Evolutionary conservation across 2,797 vertebrate genomes (phyloP).

Genomic region (Apogon talboti): DNA sequence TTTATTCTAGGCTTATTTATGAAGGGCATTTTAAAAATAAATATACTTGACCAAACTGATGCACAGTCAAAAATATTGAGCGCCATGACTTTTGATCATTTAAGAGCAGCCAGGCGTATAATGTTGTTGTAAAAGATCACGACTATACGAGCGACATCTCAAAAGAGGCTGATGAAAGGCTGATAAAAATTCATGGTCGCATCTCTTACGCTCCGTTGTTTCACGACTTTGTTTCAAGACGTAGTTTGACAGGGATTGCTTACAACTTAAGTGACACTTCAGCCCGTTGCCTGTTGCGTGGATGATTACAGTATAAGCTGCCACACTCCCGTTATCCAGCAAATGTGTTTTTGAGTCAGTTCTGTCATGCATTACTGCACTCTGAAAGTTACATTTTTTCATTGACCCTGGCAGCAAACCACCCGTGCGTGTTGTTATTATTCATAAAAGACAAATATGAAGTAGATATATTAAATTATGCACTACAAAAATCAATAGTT

Average conservation of each 20-base stretch:
- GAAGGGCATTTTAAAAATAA: too few relatives aligned
- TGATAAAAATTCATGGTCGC: not conserved
- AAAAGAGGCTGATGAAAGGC: not conserved
- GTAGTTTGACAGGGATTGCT: not conserved
- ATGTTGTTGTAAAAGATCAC: not conserved
- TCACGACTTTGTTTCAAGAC: slow-evolving; percentile 1
- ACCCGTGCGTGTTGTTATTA: slow-evolving; percentile 46
- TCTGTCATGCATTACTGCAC: slow-evolving; percentile 24
- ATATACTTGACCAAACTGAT: too few relatives aligned
- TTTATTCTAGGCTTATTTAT: not conserved
- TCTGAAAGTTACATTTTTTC: slow-evolving; percentile 34
- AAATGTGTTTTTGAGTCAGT: slow-evolving; percentile 46
- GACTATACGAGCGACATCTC: not conserved
- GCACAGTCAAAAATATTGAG: too few relatives aligned
- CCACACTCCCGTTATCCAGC: not conserved
- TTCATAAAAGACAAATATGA: slow-evolving; percentile 60
- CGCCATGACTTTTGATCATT: not conserved
- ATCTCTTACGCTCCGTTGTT: not conserved
- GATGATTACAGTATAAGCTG: slow-evolving; percentile 6
- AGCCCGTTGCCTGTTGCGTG: slow-evolving; percentile 1
- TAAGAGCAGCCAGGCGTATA: not conserved
- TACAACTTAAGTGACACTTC: not conserved
- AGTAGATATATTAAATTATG: slow-evolving; percentile 66
- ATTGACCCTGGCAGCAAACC: slow-evolving; percentile 43
- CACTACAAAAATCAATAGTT: slow-evolving; percentile 67